Evolutionary conservation across 1,140 invertebrate genomes (phyloP).

Genomic region (Macrocentrus cingulum): DNA sequence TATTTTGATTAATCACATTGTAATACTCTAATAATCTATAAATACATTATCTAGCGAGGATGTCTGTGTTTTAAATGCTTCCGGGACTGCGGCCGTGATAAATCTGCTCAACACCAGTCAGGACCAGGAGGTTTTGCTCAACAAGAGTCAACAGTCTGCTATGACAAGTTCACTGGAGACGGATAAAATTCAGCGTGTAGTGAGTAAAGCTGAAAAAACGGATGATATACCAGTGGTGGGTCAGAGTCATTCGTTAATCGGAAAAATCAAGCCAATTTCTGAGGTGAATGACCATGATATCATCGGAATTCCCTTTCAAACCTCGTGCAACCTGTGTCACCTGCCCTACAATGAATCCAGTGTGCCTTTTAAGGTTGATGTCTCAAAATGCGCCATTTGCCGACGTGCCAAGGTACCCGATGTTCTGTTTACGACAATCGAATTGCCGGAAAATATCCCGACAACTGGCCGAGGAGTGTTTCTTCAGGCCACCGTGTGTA

Average conservation of each 20-base stretch:
- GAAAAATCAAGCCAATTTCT: slow-evolving; percentile 42
- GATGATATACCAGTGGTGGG: slow-evolving; percentile 32
- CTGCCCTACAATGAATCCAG: slow-evolving; percentile 75
- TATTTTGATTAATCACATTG: no score
- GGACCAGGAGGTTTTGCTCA: slow-evolving; percentile 41
- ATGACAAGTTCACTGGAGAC: slow-evolving; percentile 40
- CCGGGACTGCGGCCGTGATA: slow-evolving; percentile 89
- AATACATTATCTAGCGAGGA: slow-evolving; percentile 85
- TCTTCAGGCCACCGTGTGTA: slow-evolving; percentile 77
- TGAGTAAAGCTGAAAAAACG: slow-evolving; percentile 40
- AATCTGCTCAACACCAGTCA: slow-evolving; percentile 60
- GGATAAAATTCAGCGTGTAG: slow-evolving; percentile 35
- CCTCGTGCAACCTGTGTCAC: slow-evolving; percentile 67
- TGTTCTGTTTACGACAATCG: slow-evolving; percentile 85
- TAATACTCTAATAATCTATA: no score
- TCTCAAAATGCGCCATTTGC: slow-evolving; percentile 59
- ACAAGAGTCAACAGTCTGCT: slow-evolving; percentile 34
- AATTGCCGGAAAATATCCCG: slow-evolving; percentile 74
- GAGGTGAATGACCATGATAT: slow-evolving; percentile 49
- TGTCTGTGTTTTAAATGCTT: slow-evolving; percentile 89
- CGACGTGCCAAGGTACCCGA: slow-evolving; percentile 86
- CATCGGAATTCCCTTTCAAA: slow-evolving; percentile 28
- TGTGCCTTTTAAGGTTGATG: slow-evolving; percentile 71
- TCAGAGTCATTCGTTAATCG: slow-evolving; percentile 15
- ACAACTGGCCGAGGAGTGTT: slow-evolving; percentile 74